A percentile compares a stretch with the other conserved stretches of the same genome.
Evolutionary conservation across 2,797 vertebrate species (phyloP).

Genomic region (Erethizon dorsatum): DNA sequence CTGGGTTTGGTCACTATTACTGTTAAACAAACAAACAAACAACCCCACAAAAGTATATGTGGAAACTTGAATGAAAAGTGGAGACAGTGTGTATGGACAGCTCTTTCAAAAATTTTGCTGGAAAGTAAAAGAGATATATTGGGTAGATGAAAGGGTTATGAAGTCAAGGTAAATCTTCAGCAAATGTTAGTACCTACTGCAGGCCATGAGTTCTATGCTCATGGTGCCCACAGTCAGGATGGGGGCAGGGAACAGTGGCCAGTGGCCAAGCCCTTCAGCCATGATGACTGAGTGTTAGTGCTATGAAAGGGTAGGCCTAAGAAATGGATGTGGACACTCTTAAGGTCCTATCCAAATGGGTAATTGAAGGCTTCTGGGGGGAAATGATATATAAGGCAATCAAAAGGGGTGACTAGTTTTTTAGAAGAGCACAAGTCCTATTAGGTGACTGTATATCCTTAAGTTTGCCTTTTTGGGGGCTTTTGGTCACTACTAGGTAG

Average conservation of each 20-base stretch:
- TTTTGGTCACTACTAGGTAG: neutral
- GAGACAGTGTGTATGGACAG: neutral
- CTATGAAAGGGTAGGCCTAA: neutral
- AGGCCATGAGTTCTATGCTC: neutral
- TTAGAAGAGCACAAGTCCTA: neutral
- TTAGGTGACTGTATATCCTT: neutral
- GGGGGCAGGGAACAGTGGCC: neutral
- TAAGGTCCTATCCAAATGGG: neutral
- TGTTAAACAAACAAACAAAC: neutral
- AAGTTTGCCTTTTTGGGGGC: neutral
- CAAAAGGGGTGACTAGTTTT: neutral
- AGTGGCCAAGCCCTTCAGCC: neutral
- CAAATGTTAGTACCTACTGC: neutral
- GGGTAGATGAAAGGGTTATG: neutral
- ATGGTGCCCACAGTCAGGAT: no score
- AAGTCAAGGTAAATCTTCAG: neutral
- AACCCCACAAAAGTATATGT: no score
- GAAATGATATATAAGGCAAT: neutral
- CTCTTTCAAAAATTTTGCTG: neutral
- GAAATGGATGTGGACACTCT: neutral
- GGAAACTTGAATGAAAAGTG: neutral
- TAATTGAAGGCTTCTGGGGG: neutral
- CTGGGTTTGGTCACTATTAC: neutral
- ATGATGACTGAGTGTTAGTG: neutral
- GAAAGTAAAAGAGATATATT: neutral